These are phyloP conservation scores for Laterallus jamaicensis DNA, from an alignment of 2,113 vertebrate genomes.

Conservation along the genomic window DNA sequence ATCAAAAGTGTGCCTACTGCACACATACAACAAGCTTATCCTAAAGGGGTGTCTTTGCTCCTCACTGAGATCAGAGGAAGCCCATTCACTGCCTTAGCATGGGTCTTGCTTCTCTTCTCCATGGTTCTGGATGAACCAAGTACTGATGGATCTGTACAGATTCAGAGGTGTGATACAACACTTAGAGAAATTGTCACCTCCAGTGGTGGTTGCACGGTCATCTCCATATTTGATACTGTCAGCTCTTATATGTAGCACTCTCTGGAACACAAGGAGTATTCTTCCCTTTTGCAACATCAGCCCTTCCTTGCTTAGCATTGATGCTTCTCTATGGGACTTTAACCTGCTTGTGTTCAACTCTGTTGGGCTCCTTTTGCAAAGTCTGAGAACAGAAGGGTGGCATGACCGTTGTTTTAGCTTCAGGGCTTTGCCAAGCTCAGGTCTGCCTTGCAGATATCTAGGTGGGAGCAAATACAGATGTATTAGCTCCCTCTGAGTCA, in stretches of 20 bases:
- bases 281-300: neutral
- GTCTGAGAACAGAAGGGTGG: neutral
- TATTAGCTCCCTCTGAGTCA: neutral
- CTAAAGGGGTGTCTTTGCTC: neutral
- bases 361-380: neutral
- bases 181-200: neutral
- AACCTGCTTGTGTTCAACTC: neutral
- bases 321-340: neutral
- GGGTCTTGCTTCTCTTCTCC: neutral
- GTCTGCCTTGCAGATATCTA: neutral
- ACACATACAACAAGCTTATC: neutral
- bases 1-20: neutral
- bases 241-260: neutral
- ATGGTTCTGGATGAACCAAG: neutral
- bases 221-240: neutral
- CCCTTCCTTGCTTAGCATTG: neutral
- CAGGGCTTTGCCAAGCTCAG: neutral
- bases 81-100: neutral
- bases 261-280: neutral
- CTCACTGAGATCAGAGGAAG: neutral
- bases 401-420: neutral
- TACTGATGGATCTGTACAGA: neutral
- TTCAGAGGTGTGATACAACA: neutral
- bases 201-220: neutral
- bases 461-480: neutral